Conservation (phyloP, 2,797 vertebrate genomes). For the Spatula clypeata region DNA sequence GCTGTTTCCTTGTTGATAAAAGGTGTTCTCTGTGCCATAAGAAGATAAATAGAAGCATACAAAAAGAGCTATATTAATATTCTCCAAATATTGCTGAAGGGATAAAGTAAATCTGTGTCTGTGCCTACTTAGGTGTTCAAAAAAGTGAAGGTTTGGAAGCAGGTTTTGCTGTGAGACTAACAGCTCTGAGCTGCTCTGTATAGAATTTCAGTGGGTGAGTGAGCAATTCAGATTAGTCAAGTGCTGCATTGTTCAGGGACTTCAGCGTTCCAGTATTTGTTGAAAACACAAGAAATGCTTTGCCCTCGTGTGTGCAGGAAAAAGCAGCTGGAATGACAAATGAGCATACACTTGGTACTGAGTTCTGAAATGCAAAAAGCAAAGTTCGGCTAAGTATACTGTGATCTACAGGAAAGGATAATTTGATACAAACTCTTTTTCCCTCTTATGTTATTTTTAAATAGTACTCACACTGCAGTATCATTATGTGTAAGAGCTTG, state of each 20-base stretch:
- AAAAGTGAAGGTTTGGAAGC: constrained; percentile 46
- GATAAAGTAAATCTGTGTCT: constrained; percentile 23
- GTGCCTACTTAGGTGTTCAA: neutral
- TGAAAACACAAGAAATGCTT: constrained; percentile 50
- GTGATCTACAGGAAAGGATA: neutral
- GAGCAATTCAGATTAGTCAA: constrained; percentile 77
- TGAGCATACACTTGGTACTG: neutral
- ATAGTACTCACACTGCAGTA: neutral
- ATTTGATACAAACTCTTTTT: neutral
- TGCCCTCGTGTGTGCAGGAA: neutral
- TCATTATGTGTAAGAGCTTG: neutral
- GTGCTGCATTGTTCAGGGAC: constrained; percentile 71
- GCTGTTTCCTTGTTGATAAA: constrained; percentile 19
- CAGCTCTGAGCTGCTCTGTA: constrained; percentile 54
- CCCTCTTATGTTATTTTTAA: constrained; percentile 14
- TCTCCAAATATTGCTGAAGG: neutral
- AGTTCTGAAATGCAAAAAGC: constrained; percentile 12
- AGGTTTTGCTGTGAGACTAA: constrained; percentile 56
- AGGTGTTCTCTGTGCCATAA: neutral
- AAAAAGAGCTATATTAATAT: neutral
- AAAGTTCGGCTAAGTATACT: neutral
- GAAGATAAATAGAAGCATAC: neutral
- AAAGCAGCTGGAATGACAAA: constrained; percentile 24
- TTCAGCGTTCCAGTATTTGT: constrained; percentile 63
- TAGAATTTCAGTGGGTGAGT: constrained; percentile 76